Base-by-base conservation (phyloP, 2,797 vertebrate genomes). In the Liasis olivaceus region DNA sequence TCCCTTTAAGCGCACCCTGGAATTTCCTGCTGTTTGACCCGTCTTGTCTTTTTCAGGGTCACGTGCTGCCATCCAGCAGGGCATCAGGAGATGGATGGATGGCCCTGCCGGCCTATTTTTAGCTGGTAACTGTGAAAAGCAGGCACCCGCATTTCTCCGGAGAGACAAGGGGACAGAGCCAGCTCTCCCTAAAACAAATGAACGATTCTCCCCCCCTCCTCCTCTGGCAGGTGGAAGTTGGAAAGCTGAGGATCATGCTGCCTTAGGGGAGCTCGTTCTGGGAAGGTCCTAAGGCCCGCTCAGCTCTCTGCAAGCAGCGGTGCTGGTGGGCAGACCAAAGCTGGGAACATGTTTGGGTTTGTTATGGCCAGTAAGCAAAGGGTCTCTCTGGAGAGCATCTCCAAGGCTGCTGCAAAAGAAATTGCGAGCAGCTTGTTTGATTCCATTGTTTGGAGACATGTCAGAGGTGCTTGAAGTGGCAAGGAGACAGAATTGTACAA, bases 271-370 rank as follows among this genome's bases (percentile, higher is more conserved):
- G 62, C 1, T 66, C 51, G 69, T n/a, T n/a, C 81, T 85, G n/a
- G 77, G 93, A 59, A n/a, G 36, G n/a, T 5, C 51, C 85, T 88
- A 88, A 92, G 58, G 31, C 42, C 93, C 0, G 0, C 15, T 95
- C 9, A 0, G 13, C 58, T 3, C 94, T 88, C 63, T 85, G 64
- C 42, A 66, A 9, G 3, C 2, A 0, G 69, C 93, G 89, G 87
- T 28, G 84, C 93, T 92, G 91, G 63, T 94, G 91, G 91, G 90
- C 66, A 94, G 93, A 51, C 12, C 63, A 72, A 87, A 95, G 63
- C 9, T 31, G 28, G 54, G 24, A 92, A 2, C 36, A 14, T 28
- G 86, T 87, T 28, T 1, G 20, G 2, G 66, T 89, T 92, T 42
- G 2, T 88, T 90, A 13, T 47, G 89, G 85, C 63, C 14, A 0